A percentile compares a stretch with the other conserved stretches of the same genome.
Conservation (phyloP, 2,888 invertebrate species). For the Boloria euphrosyne region DNA sequence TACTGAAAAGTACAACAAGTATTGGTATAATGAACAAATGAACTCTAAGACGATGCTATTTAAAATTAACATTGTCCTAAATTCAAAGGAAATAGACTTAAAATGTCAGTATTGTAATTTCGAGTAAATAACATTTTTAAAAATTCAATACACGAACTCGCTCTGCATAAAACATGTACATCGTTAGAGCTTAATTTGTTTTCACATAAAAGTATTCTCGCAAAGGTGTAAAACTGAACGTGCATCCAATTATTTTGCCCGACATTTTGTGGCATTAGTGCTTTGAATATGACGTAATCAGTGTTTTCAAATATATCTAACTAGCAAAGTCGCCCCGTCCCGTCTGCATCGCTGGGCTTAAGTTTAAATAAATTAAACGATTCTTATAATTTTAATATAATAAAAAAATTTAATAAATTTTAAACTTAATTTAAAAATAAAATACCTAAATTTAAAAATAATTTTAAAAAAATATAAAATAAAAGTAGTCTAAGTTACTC, state of each 20-base stretch:
- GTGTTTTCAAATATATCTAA: neutral
- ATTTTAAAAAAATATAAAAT: too few relatives aligned
- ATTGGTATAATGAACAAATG: too few relatives aligned
- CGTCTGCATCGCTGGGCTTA: too few relatives aligned
- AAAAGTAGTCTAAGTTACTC: too few relatives aligned
- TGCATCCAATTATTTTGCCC: slow-evolving; percentile 22
- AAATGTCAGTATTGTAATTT: slow-evolving; percentile 3
- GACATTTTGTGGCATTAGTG: slow-evolving; percentile 8
- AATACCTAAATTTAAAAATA: too few relatives aligned
- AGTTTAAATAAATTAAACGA: too few relatives aligned
- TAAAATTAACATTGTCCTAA: neutral
- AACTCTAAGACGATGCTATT: neutral
- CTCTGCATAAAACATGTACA: slow-evolving; percentile 7
- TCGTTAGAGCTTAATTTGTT: slow-evolving; percentile 18
- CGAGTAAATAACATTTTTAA: neutral
- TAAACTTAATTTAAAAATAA: too few relatives aligned
- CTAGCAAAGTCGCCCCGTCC: too few relatives aligned
- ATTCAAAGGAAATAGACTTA: neutral
- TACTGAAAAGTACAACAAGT: too few relatives aligned
- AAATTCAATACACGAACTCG: slow-evolving; percentile 15
- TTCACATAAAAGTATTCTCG: slow-evolving; percentile 7
- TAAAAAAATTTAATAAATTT: too few relatives aligned
- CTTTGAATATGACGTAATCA: slow-evolving; percentile 4
- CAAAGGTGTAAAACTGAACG: slow-evolving; percentile 13
- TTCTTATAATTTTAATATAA: too few relatives aligned